Conservation (phyloP, 2,113 vertebrate species). For the Perca schrenkii region DNA sequence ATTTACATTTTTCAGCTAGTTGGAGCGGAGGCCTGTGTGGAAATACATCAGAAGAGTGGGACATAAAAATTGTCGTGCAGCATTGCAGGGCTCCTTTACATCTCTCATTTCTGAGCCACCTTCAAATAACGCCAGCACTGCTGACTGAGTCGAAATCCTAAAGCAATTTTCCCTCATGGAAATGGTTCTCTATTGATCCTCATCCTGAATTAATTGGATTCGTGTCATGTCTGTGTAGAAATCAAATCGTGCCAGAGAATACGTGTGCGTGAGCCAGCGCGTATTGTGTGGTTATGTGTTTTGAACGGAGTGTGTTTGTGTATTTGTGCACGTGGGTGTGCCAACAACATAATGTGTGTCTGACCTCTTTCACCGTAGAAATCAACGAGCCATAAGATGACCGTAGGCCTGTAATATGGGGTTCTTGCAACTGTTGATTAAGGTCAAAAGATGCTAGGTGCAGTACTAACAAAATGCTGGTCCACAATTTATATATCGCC, state of each 20-base stretch:
- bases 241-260: constrained; percentile 66
- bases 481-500: constrained; percentile 34
- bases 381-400: constrained; percentile 62
- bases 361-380: constrained; percentile 23
- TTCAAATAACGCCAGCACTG: constrained; percentile 70
- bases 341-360: background rate
- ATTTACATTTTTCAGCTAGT: constrained; percentile 29
- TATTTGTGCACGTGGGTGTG: background rate
- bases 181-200: constrained; percentile 80
- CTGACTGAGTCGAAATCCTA: constrained; percentile 77
- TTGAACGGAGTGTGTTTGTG: constrained; percentile 5
- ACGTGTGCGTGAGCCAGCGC: constrained; percentile 16
- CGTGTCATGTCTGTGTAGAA: constrained; percentile 72
- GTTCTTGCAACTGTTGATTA: constrained; percentile 62
- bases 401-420: constrained; percentile 45
- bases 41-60: constrained; percentile 45
- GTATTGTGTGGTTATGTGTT: constrained; percentile 10
- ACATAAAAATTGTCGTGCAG: constrained; percentile 48
- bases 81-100: constrained; percentile 56
- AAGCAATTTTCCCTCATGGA: constrained; percentile 79
- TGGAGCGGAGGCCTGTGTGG: constrained; percentile 37
- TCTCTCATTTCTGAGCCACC: constrained; percentile 68
- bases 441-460: constrained; percentile 58
- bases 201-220: constrained; percentile 78
- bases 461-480: constrained; percentile 48